Evolutionary conservation across 2,113 vertebrate genomes (phyloP), one percentile per base, ranked within the genome.

Genomic region (Pelecanoides urinatrix): DNA sequence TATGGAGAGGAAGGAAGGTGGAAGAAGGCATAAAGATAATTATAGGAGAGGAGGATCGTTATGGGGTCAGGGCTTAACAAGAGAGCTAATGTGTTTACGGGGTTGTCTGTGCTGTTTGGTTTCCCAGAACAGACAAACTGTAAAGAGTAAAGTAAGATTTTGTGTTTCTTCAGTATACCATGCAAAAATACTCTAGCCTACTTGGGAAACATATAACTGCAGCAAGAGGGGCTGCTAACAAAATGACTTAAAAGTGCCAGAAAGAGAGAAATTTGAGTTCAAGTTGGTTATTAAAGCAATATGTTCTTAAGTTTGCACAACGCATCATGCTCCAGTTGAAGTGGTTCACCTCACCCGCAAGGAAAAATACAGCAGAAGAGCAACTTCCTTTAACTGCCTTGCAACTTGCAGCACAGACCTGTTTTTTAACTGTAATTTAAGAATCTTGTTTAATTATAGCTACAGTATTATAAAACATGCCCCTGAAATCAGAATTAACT

Each of bases 341-440:
- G 78, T 63, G 55, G 47, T n/a, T 94, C 40, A 58, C 79, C 70
- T 97, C 76, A 40, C 83, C 74, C 74, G 36, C 47, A 86, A 89
- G 38, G 77, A 75, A 61, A 80, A 95, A 52, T 52, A 26, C 17
- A 50, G 45, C 50, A 81, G 53, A 45, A 16, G 25, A 79, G 79
- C 73, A 94, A 84, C 79, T 96, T 97, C 97, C 96, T 96, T 84
- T 74, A 91, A 86, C 78, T n/a, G 73, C 75, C 0, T 0, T 53
- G 44, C 61, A 74, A 7, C 40, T 80, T 76, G 72, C 36, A 30
- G 53, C 42, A 50, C 49, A 62, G 87, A 85, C 49, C 47, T 53
- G 2, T 11, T 34, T 44, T 78, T 53, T 38, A 62, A 29, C 56
- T 61, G 70, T 40, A 72, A 0, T 55, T 84, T 30, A 47, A 81